phyloP scores from a whole-genome alignment of 2,888 invertebrate genomes.

The Drosophila bunnanda region DNA sequence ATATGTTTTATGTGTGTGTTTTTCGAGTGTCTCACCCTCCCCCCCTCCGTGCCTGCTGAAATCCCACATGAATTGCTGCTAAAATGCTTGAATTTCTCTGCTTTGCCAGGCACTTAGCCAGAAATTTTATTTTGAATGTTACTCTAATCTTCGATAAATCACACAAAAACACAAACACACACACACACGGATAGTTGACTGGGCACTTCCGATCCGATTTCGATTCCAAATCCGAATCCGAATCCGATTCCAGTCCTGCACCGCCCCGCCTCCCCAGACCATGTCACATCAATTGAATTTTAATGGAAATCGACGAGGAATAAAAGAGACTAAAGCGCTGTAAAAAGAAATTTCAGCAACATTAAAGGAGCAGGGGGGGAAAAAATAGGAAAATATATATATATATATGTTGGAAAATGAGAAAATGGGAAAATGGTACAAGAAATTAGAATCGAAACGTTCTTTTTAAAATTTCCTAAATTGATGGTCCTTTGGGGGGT shows the following conservation, averaged over 20 bases:
- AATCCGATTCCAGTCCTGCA: constrained; percentile 5
- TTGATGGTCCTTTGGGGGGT: constrained; percentile 15
- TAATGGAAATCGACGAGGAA: constrained; percentile 81
- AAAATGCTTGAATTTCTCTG: constrained; percentile 62
- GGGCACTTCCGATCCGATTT: constrained; percentile 50
- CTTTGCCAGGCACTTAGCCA: constrained; percentile 82
- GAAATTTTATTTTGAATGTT: constrained; percentile 78
- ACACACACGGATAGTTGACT: constrained; percentile 62
- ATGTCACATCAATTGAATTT: constrained; percentile 78
- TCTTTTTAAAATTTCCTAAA: constrained; percentile 63
- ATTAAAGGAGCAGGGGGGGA: constrained; percentile 40
- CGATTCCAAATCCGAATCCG: constrained; percentile 40
- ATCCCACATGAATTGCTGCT: constrained; percentile 78
- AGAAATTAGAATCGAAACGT: constrained; percentile 71
- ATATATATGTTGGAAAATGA: constrained; percentile 1
- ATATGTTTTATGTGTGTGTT: constrained; percentile 23
- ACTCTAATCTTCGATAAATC: constrained; percentile 78
- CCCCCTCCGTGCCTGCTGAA: constrained; percentile 29
- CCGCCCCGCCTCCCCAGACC: constrained; percentile 16
- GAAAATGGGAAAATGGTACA: constrained; percentile 66
- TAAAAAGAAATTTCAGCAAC: constrained; percentile 58
- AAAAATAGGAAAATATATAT: constrained; percentile 44
- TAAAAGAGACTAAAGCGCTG: constrained; percentile 79
- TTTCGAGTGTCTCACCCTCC: not conserved
- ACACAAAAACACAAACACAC: constrained; percentile 35